phyloP scores from a whole-genome alignment of 2,888 invertebrate species.

The Dynastes maya region DNA sequence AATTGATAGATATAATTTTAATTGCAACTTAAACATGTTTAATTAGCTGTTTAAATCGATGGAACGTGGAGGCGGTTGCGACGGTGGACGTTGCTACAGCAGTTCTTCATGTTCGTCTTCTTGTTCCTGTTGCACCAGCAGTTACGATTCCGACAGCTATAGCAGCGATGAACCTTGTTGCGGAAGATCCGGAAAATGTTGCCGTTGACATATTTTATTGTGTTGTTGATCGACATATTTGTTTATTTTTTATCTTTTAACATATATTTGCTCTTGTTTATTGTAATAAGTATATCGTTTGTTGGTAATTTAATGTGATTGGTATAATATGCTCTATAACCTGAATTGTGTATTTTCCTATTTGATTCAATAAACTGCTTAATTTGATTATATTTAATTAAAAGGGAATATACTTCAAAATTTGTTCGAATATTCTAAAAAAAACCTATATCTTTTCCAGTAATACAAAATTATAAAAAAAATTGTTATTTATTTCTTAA shows the following conservation, averaged over 20 bases:
- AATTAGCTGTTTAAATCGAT: neutral
- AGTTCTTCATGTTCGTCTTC: conserved; percentile 12
- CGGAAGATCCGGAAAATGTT: conserved; percentile 10
- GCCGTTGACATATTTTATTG: conserved; percentile 14
- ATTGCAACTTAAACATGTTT: neutral
- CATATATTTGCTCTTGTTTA: no score
- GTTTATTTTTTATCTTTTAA: conserved; percentile 2
- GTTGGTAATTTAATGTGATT: no score
- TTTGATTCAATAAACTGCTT: neutral
- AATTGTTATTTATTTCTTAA: no score
- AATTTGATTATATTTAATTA: no score
- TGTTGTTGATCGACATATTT: neutral
- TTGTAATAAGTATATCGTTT: no score
- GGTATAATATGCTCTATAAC: neutral
- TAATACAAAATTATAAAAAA: no score
- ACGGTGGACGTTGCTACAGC: conserved; percentile 2
- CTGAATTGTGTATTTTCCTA: neutral
- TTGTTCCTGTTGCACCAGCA: neutral
- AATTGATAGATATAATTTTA: neutral
- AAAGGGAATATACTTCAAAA: no score
- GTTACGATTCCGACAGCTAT: conserved; percentile 12
- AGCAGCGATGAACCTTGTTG: conserved; percentile 6
- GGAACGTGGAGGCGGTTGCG: neutral
- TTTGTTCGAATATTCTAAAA: no score
- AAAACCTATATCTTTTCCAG: no score